Conservation (phyloP, 2,888 invertebrate genomes). For the Danaus chrysippus region DNA sequence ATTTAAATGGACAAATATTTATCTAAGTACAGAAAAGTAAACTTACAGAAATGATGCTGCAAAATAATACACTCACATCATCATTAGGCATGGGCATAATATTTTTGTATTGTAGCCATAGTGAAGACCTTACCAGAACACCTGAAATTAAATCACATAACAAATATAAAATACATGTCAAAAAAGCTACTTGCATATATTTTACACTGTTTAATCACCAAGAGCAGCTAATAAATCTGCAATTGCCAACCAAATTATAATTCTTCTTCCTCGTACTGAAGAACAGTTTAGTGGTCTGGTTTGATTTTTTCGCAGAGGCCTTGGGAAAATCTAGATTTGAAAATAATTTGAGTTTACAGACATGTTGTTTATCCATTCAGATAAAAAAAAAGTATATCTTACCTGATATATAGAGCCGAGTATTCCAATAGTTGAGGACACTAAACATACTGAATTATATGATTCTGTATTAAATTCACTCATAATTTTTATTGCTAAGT, state of each 20-base stretch:
- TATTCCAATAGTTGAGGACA: conserved; percentile 86
- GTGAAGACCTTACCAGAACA: conserved; percentile 82
- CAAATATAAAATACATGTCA: conserved; percentile 20
- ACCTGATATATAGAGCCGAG: conserved; percentile 89
- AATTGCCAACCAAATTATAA: conserved; percentile 88
- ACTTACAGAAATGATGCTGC: conserved; percentile 85
- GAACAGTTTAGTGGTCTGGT: conserved; percentile 79
- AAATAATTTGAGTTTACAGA: too few relatives aligned
- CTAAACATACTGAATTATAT: conserved; percentile 86
- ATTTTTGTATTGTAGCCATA: conserved; percentile 84
- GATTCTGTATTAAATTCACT: conserved; percentile 85
- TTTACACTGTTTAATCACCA: conserved; percentile 68
- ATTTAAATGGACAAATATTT: not conserved
- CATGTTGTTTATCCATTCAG: too few relatives aligned
- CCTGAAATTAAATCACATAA: conserved; percentile 68
- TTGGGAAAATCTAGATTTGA: conserved; percentile 80
- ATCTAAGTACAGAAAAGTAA: not conserved
- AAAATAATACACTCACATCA: conserved; percentile 83
- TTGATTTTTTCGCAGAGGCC: conserved; percentile 69
- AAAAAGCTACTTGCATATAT: not conserved
- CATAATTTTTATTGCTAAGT: conserved; percentile 83
- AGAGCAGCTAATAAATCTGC: conserved; percentile 88
- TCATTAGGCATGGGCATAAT: conserved; percentile 83
- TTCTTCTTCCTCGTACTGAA: conserved; percentile 82
- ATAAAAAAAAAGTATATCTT: conserved; percentile 26